Evolutionary conservation across 2,888 invertebrate species (phyloP).

Genomic region (Trichogramma evanescens): DNA sequence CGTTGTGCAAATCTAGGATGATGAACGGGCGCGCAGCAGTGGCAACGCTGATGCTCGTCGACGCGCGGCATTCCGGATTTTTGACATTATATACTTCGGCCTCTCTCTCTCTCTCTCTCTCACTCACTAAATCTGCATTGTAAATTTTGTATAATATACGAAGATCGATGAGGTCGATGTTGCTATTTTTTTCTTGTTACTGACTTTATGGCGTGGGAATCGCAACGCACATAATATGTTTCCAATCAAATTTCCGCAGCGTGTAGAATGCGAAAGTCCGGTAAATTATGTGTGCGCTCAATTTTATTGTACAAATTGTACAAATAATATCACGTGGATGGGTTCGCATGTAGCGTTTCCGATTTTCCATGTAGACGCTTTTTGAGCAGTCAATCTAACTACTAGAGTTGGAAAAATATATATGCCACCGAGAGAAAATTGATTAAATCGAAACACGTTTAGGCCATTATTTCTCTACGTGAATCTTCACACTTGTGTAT

Average conservation of each 20-base stretch:
- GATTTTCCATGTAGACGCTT: no score
- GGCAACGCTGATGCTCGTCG: background rate
- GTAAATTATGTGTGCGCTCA: no score
- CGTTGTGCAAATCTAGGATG: conserved; percentile 21
- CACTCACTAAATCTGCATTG: conserved; percentile 19
- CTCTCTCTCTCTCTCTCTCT: background rate
- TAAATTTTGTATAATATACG: conserved; percentile 22
- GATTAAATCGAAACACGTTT: conserved; percentile 24
- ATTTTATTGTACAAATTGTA: no score
- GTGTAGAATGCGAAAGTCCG: no score
- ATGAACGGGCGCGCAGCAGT: conserved; percentile 16
- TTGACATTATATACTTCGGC: conserved; percentile 21
- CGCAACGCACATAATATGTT: no score
- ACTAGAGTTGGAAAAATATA: no score
- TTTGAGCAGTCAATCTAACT: no score
- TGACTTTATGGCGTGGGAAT: no score
- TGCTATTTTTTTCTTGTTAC: no score
- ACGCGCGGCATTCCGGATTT: conserved; percentile 10
- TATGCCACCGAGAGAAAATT: conserved; percentile 5
- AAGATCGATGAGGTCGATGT: conserved; percentile 18
- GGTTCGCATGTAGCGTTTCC: no score
- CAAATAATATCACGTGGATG: no score
- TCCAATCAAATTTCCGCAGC: no score
- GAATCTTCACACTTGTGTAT: conserved; percentile 7
- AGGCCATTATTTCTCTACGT: conserved; percentile 18